A percentile compares a stretch with the other conserved stretches of the same genome.
phyloP scores from a whole-genome alignment of 1,140 invertebrate species.

The Diachasma alloeum region DNA sequence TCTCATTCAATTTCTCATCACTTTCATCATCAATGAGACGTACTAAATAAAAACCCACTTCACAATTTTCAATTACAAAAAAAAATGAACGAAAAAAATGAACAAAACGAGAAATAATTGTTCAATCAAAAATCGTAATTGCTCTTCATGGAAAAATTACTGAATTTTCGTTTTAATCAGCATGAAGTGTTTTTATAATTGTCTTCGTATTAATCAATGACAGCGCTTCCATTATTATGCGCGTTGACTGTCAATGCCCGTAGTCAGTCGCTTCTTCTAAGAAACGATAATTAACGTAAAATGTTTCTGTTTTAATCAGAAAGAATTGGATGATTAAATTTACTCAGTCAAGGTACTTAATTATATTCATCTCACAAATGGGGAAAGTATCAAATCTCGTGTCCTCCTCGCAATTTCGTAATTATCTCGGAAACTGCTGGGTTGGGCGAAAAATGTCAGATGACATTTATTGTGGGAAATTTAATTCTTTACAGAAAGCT shows the following conservation, averaged over 20 bases:
- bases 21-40: background rate
- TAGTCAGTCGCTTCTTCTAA: background rate
- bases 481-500: too few species aligned
- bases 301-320: background rate
- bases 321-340: background rate
- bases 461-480: too few species aligned
- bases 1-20: background rate
- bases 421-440: background rate
- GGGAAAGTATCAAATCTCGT: background rate
- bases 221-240: background rate
- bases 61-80: background rate
- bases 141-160: background rate
- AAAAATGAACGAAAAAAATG: background rate
- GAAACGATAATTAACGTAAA: background rate
- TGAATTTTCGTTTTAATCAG: background rate
- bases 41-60: background rate
- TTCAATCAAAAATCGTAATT: background rate
- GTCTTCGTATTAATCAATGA: background rate
- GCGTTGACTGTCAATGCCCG: background rate
- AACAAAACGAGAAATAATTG: background rate
- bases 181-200: background rate
- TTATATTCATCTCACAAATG: background rate
- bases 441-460: background rate
- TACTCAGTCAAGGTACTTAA: background rate
- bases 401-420: background rate